phyloP scores from a whole-genome alignment of 2,797 vertebrate species.

The Thamnophis elegans region DNA sequence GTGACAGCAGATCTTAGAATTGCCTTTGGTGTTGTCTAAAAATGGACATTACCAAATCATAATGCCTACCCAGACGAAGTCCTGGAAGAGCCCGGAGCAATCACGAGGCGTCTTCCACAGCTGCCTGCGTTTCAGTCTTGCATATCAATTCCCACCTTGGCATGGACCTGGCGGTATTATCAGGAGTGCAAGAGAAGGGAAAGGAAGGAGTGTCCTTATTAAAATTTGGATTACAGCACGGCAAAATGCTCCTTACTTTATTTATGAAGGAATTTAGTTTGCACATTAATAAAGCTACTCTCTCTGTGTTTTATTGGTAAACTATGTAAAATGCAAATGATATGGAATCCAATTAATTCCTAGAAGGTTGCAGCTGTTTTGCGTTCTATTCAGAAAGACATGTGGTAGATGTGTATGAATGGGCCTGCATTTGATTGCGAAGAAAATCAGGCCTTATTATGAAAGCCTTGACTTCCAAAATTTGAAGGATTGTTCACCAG shows the following conservation, averaged over 20 bases:
- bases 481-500: conserved; percentile 50
- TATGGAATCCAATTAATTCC: conserved; percentile 72
- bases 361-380: conserved; percentile 70
- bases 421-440: conserved; percentile 52
- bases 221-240: conserved; percentile 48
- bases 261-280: conserved; percentile 47
- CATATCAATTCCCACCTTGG: conserved; percentile 58
- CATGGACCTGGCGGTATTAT: conserved; percentile 46
- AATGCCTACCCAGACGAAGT: conserved; percentile 62
- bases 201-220: conserved; percentile 18
- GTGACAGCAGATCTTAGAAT: conserved; percentile 69
- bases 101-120: conserved; percentile 59
- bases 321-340: conserved; percentile 74
- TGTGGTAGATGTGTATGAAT: conserved; percentile 45
- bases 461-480: conserved; percentile 55
- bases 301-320: conserved; percentile 71
- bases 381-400: conserved; percentile 61
- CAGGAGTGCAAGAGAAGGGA: conserved; percentile 35
- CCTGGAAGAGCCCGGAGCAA: conserved; percentile 58
- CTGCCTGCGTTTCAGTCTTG: conserved; percentile 59
- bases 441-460: conserved; percentile 67
- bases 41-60: conserved; percentile 69
- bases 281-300: conserved; percentile 65
- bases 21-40: conserved; percentile 71
- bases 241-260: conserved; percentile 29